Percentiles rank a stretch among this genome's conserved stretches.
Conservation (phyloP, 2,888 invertebrate species). For the Epicampocera succincta region DNA sequence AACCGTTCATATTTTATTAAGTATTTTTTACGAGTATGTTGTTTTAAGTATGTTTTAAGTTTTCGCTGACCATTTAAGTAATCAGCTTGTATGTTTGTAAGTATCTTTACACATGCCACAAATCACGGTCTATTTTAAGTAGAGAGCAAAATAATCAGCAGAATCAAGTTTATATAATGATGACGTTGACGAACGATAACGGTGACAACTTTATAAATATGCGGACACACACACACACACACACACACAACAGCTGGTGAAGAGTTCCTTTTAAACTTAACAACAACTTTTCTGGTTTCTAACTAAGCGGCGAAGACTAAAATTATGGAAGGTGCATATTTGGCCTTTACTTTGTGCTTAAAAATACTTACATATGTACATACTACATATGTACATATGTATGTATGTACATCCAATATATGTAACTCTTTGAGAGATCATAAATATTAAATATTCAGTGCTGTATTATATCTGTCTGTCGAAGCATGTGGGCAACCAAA, state of each 20-base stretch:
- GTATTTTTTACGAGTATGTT: neutral
- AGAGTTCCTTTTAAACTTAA: conserved; percentile 1
- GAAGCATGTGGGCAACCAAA: neutral
- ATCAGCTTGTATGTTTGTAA: neutral
- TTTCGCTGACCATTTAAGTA: conserved; percentile 32
- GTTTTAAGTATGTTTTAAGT: conserved; percentile 7
- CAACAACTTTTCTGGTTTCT: conserved; percentile 31
- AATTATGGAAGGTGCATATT: conserved; percentile 31
- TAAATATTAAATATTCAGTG: neutral
- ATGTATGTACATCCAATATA: too few species aligned
- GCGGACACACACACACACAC: too few species aligned
- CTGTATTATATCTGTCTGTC: neutral
- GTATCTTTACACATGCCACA: conserved; percentile 1
- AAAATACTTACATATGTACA: too few species aligned
- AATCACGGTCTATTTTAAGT: conserved; percentile 35
- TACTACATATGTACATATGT: too few species aligned
- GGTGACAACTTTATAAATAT: conserved; percentile 41
- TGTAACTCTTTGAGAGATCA: too few species aligned
- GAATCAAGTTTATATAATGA: conserved; percentile 57
- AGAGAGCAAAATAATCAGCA: conserved; percentile 37
- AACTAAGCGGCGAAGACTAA: conserved; percentile 24
- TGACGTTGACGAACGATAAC: conserved; percentile 45
- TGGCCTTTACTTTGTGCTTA: too few species aligned
- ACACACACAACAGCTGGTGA: too few species aligned
- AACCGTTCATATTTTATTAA: conserved; percentile 25